Conservation (phyloP, 2,113 vertebrate species). For the Clarias batrachus region DNA sequence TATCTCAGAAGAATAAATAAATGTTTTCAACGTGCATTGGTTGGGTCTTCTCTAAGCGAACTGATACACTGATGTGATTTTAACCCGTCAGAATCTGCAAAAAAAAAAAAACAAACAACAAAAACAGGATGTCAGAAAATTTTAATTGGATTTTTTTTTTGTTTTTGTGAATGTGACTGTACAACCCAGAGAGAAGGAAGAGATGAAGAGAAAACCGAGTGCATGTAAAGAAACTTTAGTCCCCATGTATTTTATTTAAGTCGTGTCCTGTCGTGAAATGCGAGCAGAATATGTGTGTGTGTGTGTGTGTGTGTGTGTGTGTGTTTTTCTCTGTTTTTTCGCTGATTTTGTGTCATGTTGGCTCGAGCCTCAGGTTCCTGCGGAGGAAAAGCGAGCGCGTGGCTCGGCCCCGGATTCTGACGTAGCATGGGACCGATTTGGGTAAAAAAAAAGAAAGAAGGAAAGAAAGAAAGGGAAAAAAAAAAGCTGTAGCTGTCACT, state of each 20-base stretch:
- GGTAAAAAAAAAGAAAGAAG: constrained; percentile 44
- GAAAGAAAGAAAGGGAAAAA: neutral
- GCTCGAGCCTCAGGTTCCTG: constrained; percentile 46
- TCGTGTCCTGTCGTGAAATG: constrained; percentile 62
- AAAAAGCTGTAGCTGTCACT: constrained; percentile 61
- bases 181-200: neutral
- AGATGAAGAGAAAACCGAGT: constrained; percentile 38
- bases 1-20: neutral
- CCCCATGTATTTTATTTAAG: constrained; percentile 60
- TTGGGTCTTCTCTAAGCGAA: neutral
- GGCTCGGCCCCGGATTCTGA: constrained; percentile 62
- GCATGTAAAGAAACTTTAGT: constrained; percentile 43
- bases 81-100: neutral
- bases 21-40: neutral
- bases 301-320: constrained; percentile 36
- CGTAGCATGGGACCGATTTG: neutral
- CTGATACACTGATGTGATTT: no score
- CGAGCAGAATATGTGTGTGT: constrained; percentile 36
- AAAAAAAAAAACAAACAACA: neutral
- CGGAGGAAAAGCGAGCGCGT: constrained; percentile 53
- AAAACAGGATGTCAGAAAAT: neutral
- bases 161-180: neutral
- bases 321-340: constrained; percentile 40
- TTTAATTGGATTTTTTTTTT: neutral
- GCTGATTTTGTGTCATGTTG: constrained; percentile 50